Evolutionary conservation across 2,888 invertebrate species (phyloP), one percentile per base, ranked within the genome.

Genomic region (Nymphalis polychloros): DNA sequence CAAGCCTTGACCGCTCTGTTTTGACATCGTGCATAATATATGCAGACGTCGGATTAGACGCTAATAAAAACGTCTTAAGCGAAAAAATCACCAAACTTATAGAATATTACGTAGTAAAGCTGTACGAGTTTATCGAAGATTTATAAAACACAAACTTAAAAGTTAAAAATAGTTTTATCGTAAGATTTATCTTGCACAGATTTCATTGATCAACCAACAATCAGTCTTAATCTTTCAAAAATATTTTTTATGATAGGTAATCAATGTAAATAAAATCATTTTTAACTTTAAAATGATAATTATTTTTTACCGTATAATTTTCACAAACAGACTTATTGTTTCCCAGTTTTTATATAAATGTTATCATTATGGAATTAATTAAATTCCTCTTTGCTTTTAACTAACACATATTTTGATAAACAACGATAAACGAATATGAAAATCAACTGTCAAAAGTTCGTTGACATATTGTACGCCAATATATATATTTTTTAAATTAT

Each of bases 321-420:
- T 73, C 73, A 63, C 75, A 47, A 53, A 72, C 71, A 65, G 85
- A 82, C 76, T 80, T 83, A 69, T 76, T 77, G 74, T 82, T 84
- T 77, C 81, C 83, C 84, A 86, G 81, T 76, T 80, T 82, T 71
- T 67, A 67, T 49, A 41, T 35, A 57, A 35, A 8, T 8, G 13
- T 19, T 57, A 13, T 57, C 10, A 57, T 57, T n/a, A 8, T 57
- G 8, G 16, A 53, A 53, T 53, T 5, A 5, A 6, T 31, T 31
- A 31, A 31, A 31, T 6, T 31, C 27, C 27, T 6, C 27, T 31
- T 31, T 31, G 6, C 6, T 31, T 31, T 6, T 31, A 31, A 31
- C 0, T 6, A 31, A 5, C 6, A 6, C 6, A 31, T 31, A 31
- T 31, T 31, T 31, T 31, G 5, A 31, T 31, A 31, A 31, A 31